Evolutionary conservation across 2,113 vertebrate genomes (phyloP), one percentile per base, ranked within the genome.

Genomic region (Pungitius pungitius): DNA sequence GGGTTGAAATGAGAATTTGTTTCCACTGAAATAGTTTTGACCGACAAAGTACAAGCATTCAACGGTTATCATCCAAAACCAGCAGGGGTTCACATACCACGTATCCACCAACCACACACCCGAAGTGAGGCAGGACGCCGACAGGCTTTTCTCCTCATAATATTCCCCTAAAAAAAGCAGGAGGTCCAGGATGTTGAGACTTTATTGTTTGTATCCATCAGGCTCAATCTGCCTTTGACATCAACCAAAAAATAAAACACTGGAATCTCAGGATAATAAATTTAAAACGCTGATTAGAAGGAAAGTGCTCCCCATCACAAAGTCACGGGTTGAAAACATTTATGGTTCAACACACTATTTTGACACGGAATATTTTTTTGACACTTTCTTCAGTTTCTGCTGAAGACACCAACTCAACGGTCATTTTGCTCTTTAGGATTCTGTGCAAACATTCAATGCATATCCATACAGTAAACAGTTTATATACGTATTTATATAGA

Each of bases 381-480:
- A 87, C 84, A 83, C 79, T 55, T 73, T 75, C 57, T 70, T 70
- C 71, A 45, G 67, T 85, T 78, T 84, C 56, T 71, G 42, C 80
- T 69, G 69, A 88, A 56, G 75, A 87, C 71, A 79, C 56, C 13
- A 66, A 87, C 78, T 74, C 14, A 0, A 85, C 37, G 17, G 80
- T 75, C 75, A 67, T 85, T 87, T 85, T 88, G 72, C 88, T 85
- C 87, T 55, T 79, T 26, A 30, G 77, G 77, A 88, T 82, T 90
- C 83, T 91, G 90, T 91, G 90, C 90, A 92, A 92, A 93, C 90
- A 93, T 90, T 93, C 90, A 90, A 91, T 91, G 90, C 90, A 93
- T 90, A 93, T 92, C 80, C 84, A 92, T 84, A 92, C 88, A 88
- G 86, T 91, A 89, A 90, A 91, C 90, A 90, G 82, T 84, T 75